Conservation (phyloP, 2,113 vertebrate species). For the Fulica atra region DNA sequence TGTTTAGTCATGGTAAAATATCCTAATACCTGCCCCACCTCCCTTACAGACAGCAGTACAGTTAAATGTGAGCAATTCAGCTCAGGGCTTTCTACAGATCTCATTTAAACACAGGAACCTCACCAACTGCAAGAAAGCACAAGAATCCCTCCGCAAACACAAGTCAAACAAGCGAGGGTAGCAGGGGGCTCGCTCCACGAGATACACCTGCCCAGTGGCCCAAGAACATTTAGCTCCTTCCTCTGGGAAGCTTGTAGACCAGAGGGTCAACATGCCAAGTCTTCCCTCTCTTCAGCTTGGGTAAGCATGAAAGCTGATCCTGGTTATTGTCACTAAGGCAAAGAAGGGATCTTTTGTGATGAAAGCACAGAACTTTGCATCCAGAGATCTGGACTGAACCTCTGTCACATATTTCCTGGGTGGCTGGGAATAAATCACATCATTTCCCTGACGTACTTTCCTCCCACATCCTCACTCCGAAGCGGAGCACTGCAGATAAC, state of each 20-base stretch:
- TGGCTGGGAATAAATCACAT: neutral
- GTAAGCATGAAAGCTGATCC: neutral
- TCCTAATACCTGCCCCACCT: neutral
- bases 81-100: neutral
- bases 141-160: neutral
- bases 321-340: neutral
- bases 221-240: neutral
- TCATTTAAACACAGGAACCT: neutral
- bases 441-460: neutral
- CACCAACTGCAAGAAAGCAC: neutral
- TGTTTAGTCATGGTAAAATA: slow-evolving; percentile 16
- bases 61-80: neutral
- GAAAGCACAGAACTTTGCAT: neutral
- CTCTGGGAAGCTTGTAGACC: neutral
- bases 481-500: neutral
- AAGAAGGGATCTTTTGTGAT: neutral
- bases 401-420: neutral
- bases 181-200: rapidly evolving
- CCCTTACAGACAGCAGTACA: neutral
- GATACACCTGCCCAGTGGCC: neutral
- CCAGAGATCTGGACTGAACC: neutral
- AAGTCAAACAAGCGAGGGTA: neutral
- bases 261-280: neutral
- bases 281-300: neutral
- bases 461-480: neutral